Conservation (phyloP, 2,797 vertebrate genomes). For the Netta rufina region DNA sequence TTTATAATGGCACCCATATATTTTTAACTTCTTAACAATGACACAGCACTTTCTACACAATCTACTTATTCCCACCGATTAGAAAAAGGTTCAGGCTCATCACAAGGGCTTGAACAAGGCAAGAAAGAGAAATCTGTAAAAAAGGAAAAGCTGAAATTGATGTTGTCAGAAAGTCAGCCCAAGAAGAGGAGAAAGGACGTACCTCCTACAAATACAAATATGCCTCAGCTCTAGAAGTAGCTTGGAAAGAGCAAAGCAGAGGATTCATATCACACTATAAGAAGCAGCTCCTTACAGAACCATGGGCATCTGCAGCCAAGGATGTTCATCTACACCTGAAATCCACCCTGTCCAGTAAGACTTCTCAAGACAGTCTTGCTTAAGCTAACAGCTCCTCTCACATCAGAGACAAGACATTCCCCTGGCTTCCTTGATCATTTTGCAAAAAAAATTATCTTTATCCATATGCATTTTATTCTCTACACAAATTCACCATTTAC, state of each 20-base stretch:
- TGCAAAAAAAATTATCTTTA: background rate
- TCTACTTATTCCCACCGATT: background rate
- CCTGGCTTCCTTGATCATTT: background rate
- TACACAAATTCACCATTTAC: background rate
- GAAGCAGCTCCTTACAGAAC: background rate
- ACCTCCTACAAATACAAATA: background rate
- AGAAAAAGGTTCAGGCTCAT: background rate
- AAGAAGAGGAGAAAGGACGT: background rate
- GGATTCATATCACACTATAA: background rate
- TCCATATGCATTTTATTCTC: background rate
- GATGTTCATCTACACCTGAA: no score
- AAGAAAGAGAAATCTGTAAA: background rate
- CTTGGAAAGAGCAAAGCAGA: background rate
- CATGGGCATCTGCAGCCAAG: background rate
- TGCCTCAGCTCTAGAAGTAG: background rate
- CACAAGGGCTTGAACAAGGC: background rate
- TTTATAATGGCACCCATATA: background rate
- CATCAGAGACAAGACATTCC: background rate
- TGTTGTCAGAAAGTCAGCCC: background rate
- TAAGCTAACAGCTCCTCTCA: background rate
- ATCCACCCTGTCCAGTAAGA: background rate
- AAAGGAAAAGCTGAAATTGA: background rate
- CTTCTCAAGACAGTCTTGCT: background rate
- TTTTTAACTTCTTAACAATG: background rate
- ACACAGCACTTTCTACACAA: background rate